A percentile compares a stretch with the other conserved stretches of the same genome.
Conservation (phyloP, 2,888 invertebrate species). For the Lepidonotus clava region DNA sequence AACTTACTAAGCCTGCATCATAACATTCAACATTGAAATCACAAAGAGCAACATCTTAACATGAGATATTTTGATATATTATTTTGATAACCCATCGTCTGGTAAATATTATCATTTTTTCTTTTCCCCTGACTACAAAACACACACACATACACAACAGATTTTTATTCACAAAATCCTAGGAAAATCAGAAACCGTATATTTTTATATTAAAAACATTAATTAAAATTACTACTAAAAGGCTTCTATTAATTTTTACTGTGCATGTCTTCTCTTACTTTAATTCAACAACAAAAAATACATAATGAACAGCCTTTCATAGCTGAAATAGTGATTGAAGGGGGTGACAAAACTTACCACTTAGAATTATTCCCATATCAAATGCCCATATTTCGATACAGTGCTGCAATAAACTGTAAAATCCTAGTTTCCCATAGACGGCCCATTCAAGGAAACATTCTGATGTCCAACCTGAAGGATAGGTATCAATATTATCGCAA, state of each 20-base stretch:
- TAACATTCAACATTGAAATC: background rate
- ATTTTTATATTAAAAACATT: background rate
- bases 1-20: background rate
- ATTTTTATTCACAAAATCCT: background rate
- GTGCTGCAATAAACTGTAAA: slow-evolving; percentile 7
- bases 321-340: no score
- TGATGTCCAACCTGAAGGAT: slow-evolving; percentile 17
- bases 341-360: no score
- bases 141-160: background rate
- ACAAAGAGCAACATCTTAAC: background rate
- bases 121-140: background rate
- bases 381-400: slow-evolving; percentile 41
- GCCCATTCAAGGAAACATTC: slow-evolving; percentile 11
- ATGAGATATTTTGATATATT: background rate
- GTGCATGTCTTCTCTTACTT: background rate
- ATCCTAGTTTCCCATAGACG: background rate
- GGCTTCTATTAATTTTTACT: background rate
- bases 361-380: slow-evolving; percentile 22
- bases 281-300: background rate
- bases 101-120: background rate
- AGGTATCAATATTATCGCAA: no score
- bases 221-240: background rate
- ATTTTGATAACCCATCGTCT: background rate
- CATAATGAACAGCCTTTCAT: no score
- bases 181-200: background rate